These are phyloP conservation scores for Ips typographus DNA, from an alignment of 1,140 invertebrate genomes.

Conservation along the genomic window DNA sequence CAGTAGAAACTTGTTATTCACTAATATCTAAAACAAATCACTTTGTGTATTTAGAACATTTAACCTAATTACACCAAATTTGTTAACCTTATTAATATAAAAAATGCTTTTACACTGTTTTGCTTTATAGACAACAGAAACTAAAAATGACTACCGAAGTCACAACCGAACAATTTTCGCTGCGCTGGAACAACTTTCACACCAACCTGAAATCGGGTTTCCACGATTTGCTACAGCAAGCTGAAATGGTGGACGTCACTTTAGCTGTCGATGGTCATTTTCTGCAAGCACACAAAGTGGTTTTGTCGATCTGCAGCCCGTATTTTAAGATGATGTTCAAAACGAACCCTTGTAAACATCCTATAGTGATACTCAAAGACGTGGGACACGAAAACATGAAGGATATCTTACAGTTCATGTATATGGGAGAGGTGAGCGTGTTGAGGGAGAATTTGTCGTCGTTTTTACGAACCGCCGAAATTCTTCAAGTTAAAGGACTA, in stretches of 20 bases:
- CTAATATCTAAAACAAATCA: not conserved
- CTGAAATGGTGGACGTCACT: constrained; percentile 72
- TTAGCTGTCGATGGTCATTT: constrained; percentile 70
- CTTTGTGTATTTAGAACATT: not conserved
- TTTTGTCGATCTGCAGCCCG: constrained; percentile 71
- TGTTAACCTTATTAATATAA: not conserved
- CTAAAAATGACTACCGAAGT: constrained; percentile 39
- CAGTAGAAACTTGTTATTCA: not conserved
- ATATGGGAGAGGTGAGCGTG: constrained; percentile 88
- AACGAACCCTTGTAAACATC: constrained; percentile 53
- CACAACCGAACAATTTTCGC: constrained; percentile 60
- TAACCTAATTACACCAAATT: not conserved
- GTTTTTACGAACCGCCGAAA: constrained; percentile 84
- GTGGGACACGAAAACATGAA: constrained; percentile 74
- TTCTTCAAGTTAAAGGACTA: constrained; percentile 84
- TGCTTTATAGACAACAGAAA: not conserved
- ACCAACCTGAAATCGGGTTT: constrained; percentile 64
- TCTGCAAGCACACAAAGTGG: constrained; percentile 71
- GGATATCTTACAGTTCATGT: constrained; percentile 81
- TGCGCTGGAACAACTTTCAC: constrained; percentile 69
- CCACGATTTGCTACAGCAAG: constrained; percentile 62
- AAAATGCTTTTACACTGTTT: not conserved
- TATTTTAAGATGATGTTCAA: constrained; percentile 73
- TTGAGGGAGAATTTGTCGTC: constrained; percentile 83
- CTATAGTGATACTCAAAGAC: constrained; percentile 79